These are phyloP conservation scores for Nettapus auritus DNA, from an alignment of 2,113 vertebrate genomes.

Conservation along the genomic window DNA sequence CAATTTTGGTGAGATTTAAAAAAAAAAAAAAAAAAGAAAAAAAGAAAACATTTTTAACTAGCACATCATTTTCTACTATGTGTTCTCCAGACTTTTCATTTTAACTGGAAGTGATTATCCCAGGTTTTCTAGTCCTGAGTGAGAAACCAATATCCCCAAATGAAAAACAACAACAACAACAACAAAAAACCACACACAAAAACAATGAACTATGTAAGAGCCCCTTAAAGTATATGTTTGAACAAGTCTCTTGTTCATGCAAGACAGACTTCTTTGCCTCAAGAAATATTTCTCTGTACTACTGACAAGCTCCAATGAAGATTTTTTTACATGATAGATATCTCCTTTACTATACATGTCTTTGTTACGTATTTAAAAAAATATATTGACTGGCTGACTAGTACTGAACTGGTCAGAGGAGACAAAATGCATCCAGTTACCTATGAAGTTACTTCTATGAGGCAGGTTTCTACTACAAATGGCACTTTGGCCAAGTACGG, in stretches of 20 bases:
- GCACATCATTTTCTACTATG: not conserved
- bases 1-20: not conserved
- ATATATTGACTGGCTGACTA: not conserved
- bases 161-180: not conserved
- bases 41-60: not conserved
- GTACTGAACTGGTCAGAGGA: not conserved
- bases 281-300: not conserved
- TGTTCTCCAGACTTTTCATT: not conserved
- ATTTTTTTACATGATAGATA: not conserved
- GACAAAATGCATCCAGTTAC: not conserved
- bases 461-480: not conserved
- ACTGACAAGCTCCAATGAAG: not conserved
- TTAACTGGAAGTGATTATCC: not conserved
- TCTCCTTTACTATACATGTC: not conserved
- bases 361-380: not conserved
- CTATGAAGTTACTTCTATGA: not conserved
- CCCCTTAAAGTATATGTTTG: not conserved
- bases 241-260: not conserved
- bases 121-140: not conserved
- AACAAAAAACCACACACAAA: not conserved
- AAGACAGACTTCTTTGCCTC: not conserved
- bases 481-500: not conserved
- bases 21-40: not conserved
- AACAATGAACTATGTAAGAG: not conserved
- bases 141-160: not conserved